Evolutionary conservation across 1,140 invertebrate species (phyloP), one percentile per base, ranked within the genome.

Genomic region (Drosophila grimshawi): DNA sequence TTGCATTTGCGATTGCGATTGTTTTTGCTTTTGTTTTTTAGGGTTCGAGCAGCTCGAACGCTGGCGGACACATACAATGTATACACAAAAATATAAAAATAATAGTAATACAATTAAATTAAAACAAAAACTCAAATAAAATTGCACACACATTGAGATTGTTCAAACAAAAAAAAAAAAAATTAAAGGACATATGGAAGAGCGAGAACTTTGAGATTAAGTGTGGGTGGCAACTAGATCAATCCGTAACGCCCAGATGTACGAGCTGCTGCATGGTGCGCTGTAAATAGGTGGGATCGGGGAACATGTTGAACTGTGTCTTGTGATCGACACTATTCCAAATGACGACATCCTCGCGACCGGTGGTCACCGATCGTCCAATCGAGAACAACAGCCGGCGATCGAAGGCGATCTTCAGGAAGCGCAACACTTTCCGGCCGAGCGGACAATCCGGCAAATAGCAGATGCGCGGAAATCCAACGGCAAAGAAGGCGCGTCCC

Each of bases 301-400:
- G 96, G 92, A 96, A 96, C 66, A 96, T 96, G 85, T 96, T 95
- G 8, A 96, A 94, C 92, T 97, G 96, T 7, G 97, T 97, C 92
- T 98, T 98, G 86, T 98, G 97, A 86, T 97, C 97, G 55, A 98
- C 96, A 86, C 95, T 96, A 92, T 98, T 97, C 97, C 98, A 98
- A 5, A 97, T 96, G 8, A 98, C 96, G 49, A 97, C 97, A 93
- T 98, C 96, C 91, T 96, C 95, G 69, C 96, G 95, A 1, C 97
- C 97, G 2, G 97, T 98, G 2, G 97, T 98, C 29, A 96, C 95
- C 1, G 97, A 98, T 59, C 95, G 94, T 4, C 96, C 96, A 59
- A 99, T 95, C 0, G 97, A 97, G 92, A 98, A 98, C 70, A 97
- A 95, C 52, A 97, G 91, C 59, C 96, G 94, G 10, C 97, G 93